phyloP scores from a whole-genome alignment of 2,888 invertebrate genomes.

The Zelleria hepariella region DNA sequence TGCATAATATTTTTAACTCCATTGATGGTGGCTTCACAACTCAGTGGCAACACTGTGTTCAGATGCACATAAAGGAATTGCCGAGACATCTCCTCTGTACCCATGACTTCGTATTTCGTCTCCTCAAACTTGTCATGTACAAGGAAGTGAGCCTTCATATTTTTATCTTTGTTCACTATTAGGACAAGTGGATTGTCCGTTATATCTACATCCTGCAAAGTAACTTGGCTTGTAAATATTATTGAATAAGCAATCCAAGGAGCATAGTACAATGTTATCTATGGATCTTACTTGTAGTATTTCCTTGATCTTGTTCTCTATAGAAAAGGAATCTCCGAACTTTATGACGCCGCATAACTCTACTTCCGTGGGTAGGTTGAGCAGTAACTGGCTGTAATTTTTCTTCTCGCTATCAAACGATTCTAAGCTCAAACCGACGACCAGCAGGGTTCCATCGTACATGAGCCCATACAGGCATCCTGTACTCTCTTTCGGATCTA shows the following conservation, averaged over 20 bases:
- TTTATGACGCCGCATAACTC: slow-evolving; percentile 83
- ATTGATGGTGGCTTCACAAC: slow-evolving; percentile 71
- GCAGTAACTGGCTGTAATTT: slow-evolving; percentile 65
- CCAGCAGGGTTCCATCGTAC: slow-evolving; percentile 78
- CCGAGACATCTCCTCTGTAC: slow-evolving; percentile 74
- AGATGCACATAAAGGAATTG: slow-evolving; percentile 80
- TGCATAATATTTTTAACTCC: slow-evolving; percentile 76
- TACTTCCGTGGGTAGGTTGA: slow-evolving; percentile 81
- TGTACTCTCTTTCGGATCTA: slow-evolving; percentile 72
- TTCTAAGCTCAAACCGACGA: slow-evolving; percentile 79
- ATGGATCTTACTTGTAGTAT: slow-evolving; percentile 59
- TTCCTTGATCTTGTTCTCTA: slow-evolving; percentile 75
- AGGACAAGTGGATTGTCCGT: slow-evolving; percentile 84
- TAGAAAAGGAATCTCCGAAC: slow-evolving; percentile 73
- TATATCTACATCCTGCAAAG: slow-evolving; percentile 77
- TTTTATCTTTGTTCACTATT: slow-evolving; percentile 61
- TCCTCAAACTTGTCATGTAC: slow-evolving; percentile 80
- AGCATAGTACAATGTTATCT: slow-evolving; percentile 2
- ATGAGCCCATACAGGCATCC: slow-evolving; percentile 84
- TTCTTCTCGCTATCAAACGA: slow-evolving; percentile 70
- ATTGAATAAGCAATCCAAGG: background rate
- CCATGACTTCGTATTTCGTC: slow-evolving; percentile 75
- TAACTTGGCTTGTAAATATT: background rate
- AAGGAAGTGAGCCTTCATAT: slow-evolving; percentile 76
- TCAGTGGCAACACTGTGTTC: slow-evolving; percentile 75